A percentile compares a stretch with the other conserved stretches of the same genome.
These are phyloP conservation scores for Philonicus albiceps DNA, from an alignment of 2,888 invertebrate genomes.

Conservation along the genomic window DNA sequence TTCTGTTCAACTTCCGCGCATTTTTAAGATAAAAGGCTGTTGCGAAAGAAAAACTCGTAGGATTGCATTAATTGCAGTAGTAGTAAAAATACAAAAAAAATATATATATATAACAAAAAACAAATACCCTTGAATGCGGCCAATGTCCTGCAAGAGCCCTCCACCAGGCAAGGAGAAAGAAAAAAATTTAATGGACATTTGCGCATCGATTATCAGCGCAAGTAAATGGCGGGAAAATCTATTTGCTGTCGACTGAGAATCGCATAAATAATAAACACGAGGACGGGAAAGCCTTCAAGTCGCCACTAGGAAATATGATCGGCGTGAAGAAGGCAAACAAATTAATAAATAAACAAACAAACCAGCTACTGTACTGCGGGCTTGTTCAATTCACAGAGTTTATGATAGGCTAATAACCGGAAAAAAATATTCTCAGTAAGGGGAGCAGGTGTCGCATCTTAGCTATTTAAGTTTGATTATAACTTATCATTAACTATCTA, in stretches of 20 bases:
- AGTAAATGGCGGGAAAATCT: neutral
- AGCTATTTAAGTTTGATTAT: neutral
- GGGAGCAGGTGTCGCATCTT: neutral
- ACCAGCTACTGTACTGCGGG: neutral
- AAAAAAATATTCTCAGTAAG: neutral
- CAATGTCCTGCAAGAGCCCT: neutral
- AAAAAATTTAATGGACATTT: neutral
- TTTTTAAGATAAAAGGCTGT: neutral
- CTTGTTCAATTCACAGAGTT: neutral
- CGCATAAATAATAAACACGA: neutral
- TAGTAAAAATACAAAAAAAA: neutral
- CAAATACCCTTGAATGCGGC: neutral
- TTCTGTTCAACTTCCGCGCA: neutral
- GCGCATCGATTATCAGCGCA: neutral
- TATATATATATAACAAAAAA: no score
- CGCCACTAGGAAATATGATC: neutral
- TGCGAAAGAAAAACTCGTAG: neutral
- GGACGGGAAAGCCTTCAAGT: neutral
- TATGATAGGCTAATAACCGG: neutral
- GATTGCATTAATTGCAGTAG: neutral
- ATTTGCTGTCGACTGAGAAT: neutral
- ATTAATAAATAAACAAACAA: neutral
- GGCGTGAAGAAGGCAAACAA: no score
- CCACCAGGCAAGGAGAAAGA: neutral
- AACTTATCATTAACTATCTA: neutral